phyloP scores from a whole-genome alignment of 2,113 vertebrate species.

The Callopanchax toddi region DNA sequence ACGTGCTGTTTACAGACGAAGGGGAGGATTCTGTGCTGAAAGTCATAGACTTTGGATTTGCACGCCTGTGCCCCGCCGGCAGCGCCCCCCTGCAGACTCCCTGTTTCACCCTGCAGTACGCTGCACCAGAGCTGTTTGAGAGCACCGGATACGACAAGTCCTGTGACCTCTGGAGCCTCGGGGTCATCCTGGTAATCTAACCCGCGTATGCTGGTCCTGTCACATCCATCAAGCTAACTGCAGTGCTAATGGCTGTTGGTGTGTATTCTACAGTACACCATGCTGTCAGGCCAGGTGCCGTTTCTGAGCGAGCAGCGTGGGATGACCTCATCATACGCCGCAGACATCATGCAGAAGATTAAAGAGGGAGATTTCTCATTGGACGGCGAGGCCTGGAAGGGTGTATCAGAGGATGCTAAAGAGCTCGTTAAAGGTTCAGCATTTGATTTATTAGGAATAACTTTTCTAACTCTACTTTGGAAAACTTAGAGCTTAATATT shows the following conservation, averaged over 20 bases:
- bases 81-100: slow-evolving; percentile 90
- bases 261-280: slow-evolving; percentile 84
- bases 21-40: slow-evolving; percentile 85
- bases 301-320: slow-evolving; percentile 87
- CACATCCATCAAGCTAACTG: background rate
- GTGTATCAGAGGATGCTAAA: slow-evolving; percentile 90
- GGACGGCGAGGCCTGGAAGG: slow-evolving; percentile 89
- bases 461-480: background rate
- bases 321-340: slow-evolving; percentile 85
- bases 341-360: slow-evolving; percentile 93
- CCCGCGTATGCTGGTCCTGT: background rate
- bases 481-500: too few species aligned
- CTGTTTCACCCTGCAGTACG: slow-evolving; percentile 93
- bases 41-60: slow-evolving; percentile 93
- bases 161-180: slow-evolving; percentile 93
- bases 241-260: slow-evolving; percentile 27
- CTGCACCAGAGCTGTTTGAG: slow-evolving; percentile 89
- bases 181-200: slow-evolving; percentile 88
- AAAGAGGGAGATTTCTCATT: slow-evolving; percentile 91
- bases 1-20: slow-evolving; percentile 88
- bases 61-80: slow-evolving; percentile 87
- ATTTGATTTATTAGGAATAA: background rate
- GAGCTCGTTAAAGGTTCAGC: slow-evolving; percentile 88
- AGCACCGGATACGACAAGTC: slow-evolving; percentile 90
- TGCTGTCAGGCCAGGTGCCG: slow-evolving; percentile 92